A percentile compares a stretch with the other conserved stretches of the same genome.
Evolutionary conservation across 1,140 invertebrate genomes (phyloP).

Genomic region (Pemphigus obesinymphae): DNA sequence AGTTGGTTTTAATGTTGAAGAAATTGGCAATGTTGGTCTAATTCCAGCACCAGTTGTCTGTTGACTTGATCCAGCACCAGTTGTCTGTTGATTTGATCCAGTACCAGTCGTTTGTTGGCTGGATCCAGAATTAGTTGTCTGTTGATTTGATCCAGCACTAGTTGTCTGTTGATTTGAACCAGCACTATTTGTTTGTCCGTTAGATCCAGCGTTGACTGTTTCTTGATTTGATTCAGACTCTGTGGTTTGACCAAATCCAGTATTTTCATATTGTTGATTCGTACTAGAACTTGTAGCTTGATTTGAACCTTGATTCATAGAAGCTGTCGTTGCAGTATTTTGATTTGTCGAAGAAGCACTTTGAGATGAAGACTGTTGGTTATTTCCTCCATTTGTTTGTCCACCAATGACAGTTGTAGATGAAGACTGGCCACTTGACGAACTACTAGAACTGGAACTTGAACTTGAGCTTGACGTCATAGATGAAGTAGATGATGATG

Average conservation of each 20-base stretch:
- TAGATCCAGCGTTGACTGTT: not conserved
- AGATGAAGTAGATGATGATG: conserved; percentile 23
- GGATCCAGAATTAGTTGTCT: not conserved
- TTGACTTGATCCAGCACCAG: not conserved
- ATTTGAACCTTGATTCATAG: conserved; percentile 25
- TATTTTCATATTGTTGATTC: not conserved
- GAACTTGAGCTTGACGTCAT: conserved; percentile 16
- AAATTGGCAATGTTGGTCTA: too few species aligned
- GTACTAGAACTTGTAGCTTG: not conserved
- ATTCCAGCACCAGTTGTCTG: not conserved
- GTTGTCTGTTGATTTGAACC: conserved; percentile 6
- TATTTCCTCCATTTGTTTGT: conserved; percentile 19
- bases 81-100: not conserved
- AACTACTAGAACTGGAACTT: conserved; percentile 34
- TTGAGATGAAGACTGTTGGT: conserved; percentile 42
- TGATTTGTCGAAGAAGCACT: conserved; percentile 7
- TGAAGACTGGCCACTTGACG: conserved; percentile 12
- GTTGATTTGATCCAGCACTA: not conserved
- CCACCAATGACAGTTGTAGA: not conserved
- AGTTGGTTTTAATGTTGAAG: not conserved
- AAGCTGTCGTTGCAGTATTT: conserved; percentile 36
- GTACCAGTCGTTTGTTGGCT: not conserved
- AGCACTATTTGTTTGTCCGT: not conserved
- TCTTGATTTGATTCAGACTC: conserved; percentile 10
- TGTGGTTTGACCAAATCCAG: not conserved